Conservation (phyloP, 2,113 vertebrate genomes). For the Ctenomys sociabilis region DNA sequence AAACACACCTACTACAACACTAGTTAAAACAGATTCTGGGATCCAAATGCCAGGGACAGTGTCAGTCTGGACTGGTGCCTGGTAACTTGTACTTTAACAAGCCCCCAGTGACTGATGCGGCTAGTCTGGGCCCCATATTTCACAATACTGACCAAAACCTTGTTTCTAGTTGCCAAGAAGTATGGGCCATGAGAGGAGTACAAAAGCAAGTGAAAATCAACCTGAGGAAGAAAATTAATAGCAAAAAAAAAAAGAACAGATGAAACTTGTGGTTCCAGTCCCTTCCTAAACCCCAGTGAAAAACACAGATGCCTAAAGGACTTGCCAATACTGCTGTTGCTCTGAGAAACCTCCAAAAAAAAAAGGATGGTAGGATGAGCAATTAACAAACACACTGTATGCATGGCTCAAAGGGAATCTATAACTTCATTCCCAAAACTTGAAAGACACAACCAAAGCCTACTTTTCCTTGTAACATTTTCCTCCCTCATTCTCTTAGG, state of each 20-base stretch:
- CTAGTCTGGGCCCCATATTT: background rate
- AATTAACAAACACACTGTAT: constrained; percentile 8
- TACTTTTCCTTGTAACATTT: constrained; percentile 24
- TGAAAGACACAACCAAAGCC: constrained; percentile 1
- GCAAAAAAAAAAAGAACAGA: background rate
- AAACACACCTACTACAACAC: background rate
- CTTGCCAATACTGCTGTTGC: background rate
- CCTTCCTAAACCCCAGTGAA: background rate
- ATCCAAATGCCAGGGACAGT: background rate
- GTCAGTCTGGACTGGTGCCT: background rate
- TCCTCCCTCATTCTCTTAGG: background rate
- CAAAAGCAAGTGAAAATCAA: constrained; percentile 33
- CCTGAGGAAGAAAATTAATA: background rate
- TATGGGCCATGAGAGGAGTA: background rate
- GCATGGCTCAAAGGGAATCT: background rate
- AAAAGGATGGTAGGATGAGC: background rate
- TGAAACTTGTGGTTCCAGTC: background rate
- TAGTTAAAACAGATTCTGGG: background rate
- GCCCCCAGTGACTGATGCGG: background rate
- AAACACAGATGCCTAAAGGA: background rate
- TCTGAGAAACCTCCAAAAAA: background rate
- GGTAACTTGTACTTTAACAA: background rate
- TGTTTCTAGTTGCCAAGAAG: background rate
- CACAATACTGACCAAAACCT: background rate
- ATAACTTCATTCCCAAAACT: constrained; percentile 50